phyloP scores from a whole-genome alignment of 2,797 vertebrate species.

The Prunella strophiata region DNA sequence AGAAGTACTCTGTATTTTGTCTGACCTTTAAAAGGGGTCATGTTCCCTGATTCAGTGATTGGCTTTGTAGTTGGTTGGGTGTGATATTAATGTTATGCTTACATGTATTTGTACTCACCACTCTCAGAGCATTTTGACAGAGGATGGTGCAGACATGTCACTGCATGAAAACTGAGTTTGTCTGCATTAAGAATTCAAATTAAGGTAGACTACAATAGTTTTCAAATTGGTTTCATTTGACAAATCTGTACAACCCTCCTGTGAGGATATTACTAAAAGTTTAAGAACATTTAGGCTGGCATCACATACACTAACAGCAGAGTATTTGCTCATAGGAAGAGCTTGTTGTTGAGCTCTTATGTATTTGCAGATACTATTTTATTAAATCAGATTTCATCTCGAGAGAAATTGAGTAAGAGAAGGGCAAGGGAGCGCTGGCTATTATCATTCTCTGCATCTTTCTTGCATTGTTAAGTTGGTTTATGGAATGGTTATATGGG shows the following conservation, averaged over 20 bases:
- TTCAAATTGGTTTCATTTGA: background rate
- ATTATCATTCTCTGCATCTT: background rate
- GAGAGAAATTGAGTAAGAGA: slow-evolving; percentile 21
- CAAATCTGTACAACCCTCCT: background rate
- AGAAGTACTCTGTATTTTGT: background rate
- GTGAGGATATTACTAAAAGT: background rate
- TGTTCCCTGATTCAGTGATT: background rate
- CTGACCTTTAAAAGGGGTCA: background rate
- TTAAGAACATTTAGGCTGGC: background rate
- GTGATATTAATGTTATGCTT: background rate
- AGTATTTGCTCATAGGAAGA: background rate
- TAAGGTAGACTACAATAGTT: background rate
- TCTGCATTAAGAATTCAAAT: background rate
- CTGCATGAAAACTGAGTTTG: background rate
- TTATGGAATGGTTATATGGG: background rate
- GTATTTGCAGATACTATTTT: background rate
- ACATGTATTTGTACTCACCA: background rate
- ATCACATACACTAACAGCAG: background rate
- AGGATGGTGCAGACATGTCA: background rate
- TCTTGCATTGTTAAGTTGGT: background rate
- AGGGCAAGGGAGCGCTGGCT: background rate
- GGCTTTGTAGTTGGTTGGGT: background rate
- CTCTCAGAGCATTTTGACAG: background rate
- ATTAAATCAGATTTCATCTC: slow-evolving; percentile 23
- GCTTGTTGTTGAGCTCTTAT: background rate